These are phyloP conservation scores for Phymorhynchus buccinoides DNA, from an alignment of 1,140 invertebrate genomes.

Conservation along the genomic window DNA sequence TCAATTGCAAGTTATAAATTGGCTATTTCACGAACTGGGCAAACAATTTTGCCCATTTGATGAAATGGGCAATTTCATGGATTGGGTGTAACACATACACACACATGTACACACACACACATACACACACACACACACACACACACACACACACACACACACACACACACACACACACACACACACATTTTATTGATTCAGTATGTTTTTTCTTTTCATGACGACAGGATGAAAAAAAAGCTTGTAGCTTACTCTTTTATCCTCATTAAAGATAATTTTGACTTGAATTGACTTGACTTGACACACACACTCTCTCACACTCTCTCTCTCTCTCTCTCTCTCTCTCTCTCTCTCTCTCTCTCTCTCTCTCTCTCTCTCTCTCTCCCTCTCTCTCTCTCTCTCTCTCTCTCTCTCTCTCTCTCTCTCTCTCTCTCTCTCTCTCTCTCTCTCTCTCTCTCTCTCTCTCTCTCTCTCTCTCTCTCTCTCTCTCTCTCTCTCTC, in stretches of 20 bases:
- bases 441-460: neutral
- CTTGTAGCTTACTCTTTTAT: too few relatives aligned
- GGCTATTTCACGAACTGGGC: too few relatives aligned
- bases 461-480: neutral
- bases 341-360: neutral
- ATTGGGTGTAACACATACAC: too few relatives aligned
- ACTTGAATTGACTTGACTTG: too few relatives aligned
- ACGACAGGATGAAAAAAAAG: neutral
- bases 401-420: neutral
- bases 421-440: neutral
- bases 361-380: neutral
- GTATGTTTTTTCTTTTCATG: neutral
- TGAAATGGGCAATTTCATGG: too few relatives aligned
- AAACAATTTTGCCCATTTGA: too few relatives aligned
- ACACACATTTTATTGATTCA: too few relatives aligned
- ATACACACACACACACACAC: slow-evolving; percentile 9
- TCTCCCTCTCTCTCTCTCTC: neutral
- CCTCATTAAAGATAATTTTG: too few relatives aligned
- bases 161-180: neutral
- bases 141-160: neutral
- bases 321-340: neutral
- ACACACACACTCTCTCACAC: neutral
- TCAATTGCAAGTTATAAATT: too few relatives aligned
- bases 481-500: neutral
- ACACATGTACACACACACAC: slow-evolving; percentile 8